phyloP scores from a whole-genome alignment of 1,140 invertebrate genomes.

The Atta colombica region DNA sequence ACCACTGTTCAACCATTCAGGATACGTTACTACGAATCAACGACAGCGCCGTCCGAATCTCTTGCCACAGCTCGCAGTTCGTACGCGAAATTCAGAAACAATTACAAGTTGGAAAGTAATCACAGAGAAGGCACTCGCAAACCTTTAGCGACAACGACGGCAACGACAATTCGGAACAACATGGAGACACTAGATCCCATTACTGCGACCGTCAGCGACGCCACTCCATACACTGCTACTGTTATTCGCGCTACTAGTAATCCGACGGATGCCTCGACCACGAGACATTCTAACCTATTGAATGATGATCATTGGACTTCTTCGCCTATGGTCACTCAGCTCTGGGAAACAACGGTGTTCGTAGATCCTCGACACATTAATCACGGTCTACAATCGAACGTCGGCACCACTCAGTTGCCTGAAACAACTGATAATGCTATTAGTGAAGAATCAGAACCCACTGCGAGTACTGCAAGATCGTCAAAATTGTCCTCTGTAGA shows the following conservation, averaged over 20 bases:
- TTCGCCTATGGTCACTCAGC: constrained; percentile 86
- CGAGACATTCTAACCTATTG: background rate
- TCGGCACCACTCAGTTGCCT: constrained; percentile 66
- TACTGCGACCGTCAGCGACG: constrained; percentile 37
- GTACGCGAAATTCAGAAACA: constrained; percentile 77
- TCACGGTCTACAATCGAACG: constrained; percentile 87
- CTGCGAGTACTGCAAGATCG: constrained; percentile 5
- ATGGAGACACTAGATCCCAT: constrained; percentile 31
- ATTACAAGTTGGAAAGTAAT: constrained; percentile 68
- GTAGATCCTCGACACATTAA: constrained; percentile 91
- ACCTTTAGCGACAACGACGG: background rate
- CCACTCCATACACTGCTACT: constrained; percentile 15
- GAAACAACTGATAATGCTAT: constrained; percentile 3
- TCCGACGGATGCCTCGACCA: background rate
- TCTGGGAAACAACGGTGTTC: constrained; percentile 90
- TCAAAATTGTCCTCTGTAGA: constrained; percentile 62
- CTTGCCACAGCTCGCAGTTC: constrained; percentile 78
- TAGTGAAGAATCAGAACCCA: constrained; percentile 56
- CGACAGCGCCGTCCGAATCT: constrained; percentile 69
- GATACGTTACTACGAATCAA: constrained; percentile 79
- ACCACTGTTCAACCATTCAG: constrained; percentile 77
- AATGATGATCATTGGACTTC: constrained; percentile 87
- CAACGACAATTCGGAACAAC: constrained; percentile 1
- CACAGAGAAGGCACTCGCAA: constrained; percentile 19
- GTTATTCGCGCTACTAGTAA: constrained; percentile 11